These are phyloP conservation scores for Liparis tanakae DNA, from an alignment of 2,797 vertebrate species.

Conservation along the genomic window DNA sequence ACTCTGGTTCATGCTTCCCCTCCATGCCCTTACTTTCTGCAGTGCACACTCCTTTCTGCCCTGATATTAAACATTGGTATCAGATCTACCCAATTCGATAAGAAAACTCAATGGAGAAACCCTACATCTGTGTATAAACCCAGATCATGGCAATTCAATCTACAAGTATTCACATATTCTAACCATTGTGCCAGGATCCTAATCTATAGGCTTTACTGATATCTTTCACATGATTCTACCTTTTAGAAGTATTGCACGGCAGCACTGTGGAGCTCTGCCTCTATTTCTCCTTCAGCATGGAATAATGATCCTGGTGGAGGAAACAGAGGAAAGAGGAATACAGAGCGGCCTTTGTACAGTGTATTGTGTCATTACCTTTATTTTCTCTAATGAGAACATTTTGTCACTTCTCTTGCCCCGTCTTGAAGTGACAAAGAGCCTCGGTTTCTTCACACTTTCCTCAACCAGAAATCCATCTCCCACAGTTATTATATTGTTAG, in stretches of 20 bases:
- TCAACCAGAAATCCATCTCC: slow-evolving; percentile 42
- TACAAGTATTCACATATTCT: not conserved
- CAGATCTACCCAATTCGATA: not conserved
- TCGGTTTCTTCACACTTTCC: slow-evolving; percentile 11
- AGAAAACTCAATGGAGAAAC: not conserved
- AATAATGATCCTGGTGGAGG: slow-evolving; percentile 18
- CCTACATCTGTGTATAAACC: not conserved
- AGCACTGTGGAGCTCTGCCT: not conserved
- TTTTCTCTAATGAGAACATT: slow-evolving; percentile 30
- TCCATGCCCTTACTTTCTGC: not conserved
- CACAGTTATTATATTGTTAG: slow-evolving; percentile 33
- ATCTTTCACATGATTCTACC: not conserved
- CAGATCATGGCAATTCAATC: not conserved
- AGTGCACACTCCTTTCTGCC: not conserved
- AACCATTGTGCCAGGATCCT: not conserved
- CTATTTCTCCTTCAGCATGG: not conserved
- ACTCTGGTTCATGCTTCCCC: not conserved
- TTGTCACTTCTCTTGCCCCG: slow-evolving; percentile 16
- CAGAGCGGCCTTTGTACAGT: slow-evolving; percentile 5
- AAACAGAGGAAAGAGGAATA: slow-evolving; percentile 16
- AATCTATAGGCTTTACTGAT: not conserved
- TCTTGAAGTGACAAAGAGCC: slow-evolving; percentile 32
- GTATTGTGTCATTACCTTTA: slow-evolving; percentile 8
- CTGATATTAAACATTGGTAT: not conserved
- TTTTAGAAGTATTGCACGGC: slow-evolving; percentile 18